phyloP scores from a whole-genome alignment of 2,797 vertebrate species.

The Diceros bicornis region DNA sequence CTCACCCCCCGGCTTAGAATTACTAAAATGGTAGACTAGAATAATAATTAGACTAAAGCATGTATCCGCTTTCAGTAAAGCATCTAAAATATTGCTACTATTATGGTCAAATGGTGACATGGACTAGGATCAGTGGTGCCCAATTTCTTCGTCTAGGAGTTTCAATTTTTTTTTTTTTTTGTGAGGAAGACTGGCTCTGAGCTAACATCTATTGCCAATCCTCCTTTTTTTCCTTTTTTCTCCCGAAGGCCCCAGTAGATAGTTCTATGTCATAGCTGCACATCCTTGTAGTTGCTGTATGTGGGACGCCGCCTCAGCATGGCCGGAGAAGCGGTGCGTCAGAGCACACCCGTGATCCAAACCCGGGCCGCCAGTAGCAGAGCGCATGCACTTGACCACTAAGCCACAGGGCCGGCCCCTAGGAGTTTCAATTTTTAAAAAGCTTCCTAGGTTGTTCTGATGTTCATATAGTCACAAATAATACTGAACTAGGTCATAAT shows the following conservation, averaged over 20 bases:
- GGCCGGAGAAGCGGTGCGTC: no score
- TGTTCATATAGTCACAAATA: not conserved
- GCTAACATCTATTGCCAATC: no score
- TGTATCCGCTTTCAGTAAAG: not conserved
- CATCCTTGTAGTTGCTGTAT: no score
- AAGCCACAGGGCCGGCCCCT: not conserved
- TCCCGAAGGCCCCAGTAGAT: no score
- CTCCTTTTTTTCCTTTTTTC: no score
- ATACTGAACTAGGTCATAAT: not conserved
- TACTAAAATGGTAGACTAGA: not conserved
- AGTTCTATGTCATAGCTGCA: no score
- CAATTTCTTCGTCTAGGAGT: not conserved
- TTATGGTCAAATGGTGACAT: slow-evolving; percentile 9
- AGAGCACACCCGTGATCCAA: no score
- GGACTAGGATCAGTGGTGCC: not conserved
- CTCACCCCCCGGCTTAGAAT: not conserved
- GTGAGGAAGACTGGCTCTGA: no score
- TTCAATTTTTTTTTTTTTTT: not conserved
- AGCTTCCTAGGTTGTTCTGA: not conserved
- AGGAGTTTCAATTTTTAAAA: slow-evolving; percentile 22
- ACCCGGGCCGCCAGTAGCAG: no score
- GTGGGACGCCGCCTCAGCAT: no score
- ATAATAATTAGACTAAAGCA: not conserved
- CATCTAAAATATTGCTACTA: slow-evolving; percentile 38
- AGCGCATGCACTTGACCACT: no score